Base-by-base conservation (phyloP, 1,140 invertebrate species). In the Rhagoletis pomonella region DNA sequence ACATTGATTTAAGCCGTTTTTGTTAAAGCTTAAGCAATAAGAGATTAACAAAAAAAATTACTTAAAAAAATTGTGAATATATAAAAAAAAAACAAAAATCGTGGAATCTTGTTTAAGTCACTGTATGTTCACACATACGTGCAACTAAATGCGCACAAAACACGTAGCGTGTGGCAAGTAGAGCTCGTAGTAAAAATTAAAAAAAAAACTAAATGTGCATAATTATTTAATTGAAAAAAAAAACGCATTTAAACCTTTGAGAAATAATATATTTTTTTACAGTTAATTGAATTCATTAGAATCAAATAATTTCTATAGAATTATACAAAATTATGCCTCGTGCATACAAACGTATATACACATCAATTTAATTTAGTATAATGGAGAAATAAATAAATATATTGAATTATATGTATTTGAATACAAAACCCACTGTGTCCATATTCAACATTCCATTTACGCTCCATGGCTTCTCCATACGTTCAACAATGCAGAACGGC, bases 401-500 rank as follows among this genome's bases (percentile, higher is more conserved):
- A 67, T n/a, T 4, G 1, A 67, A 19, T 29, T 14, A 39, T 5
- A 67, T 4, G 39, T 6, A 67, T 4, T 39, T 39, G 6, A 29
- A 67, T 10, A 67, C n/a, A 67, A 19, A 67, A 29, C 19, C 29
- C 0, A 19, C 64, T 1, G n/a, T n/a, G 39, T n/a, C 4, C 2
- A 12, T 47, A 14, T 19, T 55, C 5, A n/a, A 47, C 44, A 58
- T 55, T 55, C 44, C 73, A 81, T 42, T 81, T 29, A 42, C 73
- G 73, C 73, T 81, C n/a, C 47, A 55, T 14, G 17, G 73, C 42
- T 55, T 81, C 50, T 6, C 47, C 73, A 55, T 17, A 55, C 17
- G 42, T 4, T 55, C 47, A 81, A 3, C 73, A 81, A 55, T 42
- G 73, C 73, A 42, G 44, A 81, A 81, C 73, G 73, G 47, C 55